phyloP scores from a whole-genome alignment of 2,113 vertebrate genomes.

The Opisthocomus hoazin region DNA sequence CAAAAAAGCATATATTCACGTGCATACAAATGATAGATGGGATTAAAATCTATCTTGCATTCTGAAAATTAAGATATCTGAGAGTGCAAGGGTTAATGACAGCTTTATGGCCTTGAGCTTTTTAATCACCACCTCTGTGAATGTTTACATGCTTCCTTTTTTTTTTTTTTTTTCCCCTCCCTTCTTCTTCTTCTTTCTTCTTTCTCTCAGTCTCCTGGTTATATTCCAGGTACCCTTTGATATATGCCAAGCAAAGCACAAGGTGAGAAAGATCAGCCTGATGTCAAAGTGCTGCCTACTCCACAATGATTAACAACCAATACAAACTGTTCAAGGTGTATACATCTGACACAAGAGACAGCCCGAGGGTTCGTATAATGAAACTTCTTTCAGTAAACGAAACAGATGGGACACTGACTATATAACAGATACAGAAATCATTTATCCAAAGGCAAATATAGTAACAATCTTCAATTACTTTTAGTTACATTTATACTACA shows the following conservation, averaged over 20 bases:
- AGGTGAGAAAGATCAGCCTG: neutral
- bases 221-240: neutral
- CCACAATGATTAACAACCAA: neutral
- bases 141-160: neutral
- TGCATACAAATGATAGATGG: neutral
- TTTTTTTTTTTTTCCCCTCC: too few species aligned
- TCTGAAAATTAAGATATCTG: neutral
- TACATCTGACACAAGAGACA: neutral
- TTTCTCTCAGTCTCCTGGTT: neutral
- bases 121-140: neutral
- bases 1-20: neutral
- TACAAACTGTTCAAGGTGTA: neutral
- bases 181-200: too few species aligned
- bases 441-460: neutral
- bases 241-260: neutral
- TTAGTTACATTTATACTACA: neutral
- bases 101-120: neutral
- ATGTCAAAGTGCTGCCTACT: neutral
- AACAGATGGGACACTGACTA: neutral
- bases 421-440: neutral
- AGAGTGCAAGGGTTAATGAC: neutral
- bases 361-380: neutral
- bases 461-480: neutral
- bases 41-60: neutral
- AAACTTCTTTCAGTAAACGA: neutral